Evolutionary conservation across 2,888 invertebrate genomes (phyloP).

Genomic region (Pomacea canaliculata): DNA sequence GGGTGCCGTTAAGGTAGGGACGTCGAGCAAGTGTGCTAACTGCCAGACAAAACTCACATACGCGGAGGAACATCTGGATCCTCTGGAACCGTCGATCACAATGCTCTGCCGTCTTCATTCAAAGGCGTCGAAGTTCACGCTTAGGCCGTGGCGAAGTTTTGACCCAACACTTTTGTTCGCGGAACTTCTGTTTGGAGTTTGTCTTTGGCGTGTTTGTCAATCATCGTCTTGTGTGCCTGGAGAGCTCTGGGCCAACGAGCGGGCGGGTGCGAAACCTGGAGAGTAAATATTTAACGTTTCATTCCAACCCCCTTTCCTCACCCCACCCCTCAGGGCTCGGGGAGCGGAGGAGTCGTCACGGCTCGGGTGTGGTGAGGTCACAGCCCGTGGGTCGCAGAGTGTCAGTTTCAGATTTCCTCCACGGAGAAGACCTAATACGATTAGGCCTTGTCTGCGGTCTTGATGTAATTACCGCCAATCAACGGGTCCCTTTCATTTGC

Average conservation of each 20-base stretch:
- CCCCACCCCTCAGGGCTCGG: background rate
- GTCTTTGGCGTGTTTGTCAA: slow-evolving; percentile 19
- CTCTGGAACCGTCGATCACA: no score
- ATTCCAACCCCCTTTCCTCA: slow-evolving; percentile 11
- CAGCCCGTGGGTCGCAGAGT: slow-evolving; percentile 1
- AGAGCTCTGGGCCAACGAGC: background rate
- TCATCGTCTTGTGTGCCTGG: slow-evolving; percentile 1
- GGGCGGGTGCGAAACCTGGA: slow-evolving; percentile 9
- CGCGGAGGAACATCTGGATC: no score
- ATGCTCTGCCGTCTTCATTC: no score
- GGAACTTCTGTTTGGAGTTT: background rate
- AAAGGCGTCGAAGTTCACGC: no score
- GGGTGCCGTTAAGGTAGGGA: no score
- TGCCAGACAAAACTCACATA: no score
- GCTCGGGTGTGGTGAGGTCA: slow-evolving; percentile 1
- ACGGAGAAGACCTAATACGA: slow-evolving; percentile 12
- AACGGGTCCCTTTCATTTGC: slow-evolving; percentile 20
- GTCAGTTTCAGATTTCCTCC: slow-evolving; percentile 18
- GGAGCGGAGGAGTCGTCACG: background rate
- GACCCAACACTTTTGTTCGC: background rate
- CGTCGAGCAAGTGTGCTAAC: no score
- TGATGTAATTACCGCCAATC: slow-evolving; percentile 28
- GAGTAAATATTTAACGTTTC: slow-evolving; percentile 26
- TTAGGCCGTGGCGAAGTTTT: background rate
- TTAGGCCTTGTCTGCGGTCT: slow-evolving; percentile 26